Conservation (phyloP, 2,888 invertebrate species). For the Saturnia pavonia region DNA sequence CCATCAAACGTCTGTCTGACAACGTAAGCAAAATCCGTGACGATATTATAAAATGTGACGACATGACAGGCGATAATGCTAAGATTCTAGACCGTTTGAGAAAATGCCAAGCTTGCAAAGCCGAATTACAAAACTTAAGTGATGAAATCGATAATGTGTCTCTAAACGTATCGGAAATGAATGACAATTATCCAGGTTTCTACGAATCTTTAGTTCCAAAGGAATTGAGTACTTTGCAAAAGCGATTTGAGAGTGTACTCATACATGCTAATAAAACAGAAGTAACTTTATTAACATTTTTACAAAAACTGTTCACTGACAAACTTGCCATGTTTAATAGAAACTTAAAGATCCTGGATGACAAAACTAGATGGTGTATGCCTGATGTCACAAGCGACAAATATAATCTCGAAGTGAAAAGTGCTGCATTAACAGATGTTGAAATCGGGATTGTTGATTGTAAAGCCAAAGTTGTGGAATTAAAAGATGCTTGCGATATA, state of each 20-base stretch:
- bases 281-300: conserved; percentile 87
- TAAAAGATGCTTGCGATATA: conserved; percentile 87
- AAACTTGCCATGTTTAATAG: conserved; percentile 91
- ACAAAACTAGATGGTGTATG: conserved; percentile 95
- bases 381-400: conserved; percentile 94
- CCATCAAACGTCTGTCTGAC: conserved; percentile 87
- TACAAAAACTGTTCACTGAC: conserved; percentile 93
- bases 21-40: conserved; percentile 88
- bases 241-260: conserved; percentile 89
- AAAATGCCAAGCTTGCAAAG: conserved; percentile 87
- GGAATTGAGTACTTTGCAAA: conserved; percentile 91
- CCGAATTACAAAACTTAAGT: conserved; percentile 86
- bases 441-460: conserved; percentile 88
- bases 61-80: conserved; percentile 92
- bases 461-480: conserved; percentile 83
- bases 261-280: conserved; percentile 92
- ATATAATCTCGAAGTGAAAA: conserved; percentile 95
- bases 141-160: conserved; percentile 86
- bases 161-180: conserved; percentile 86
- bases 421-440: conserved; percentile 89
- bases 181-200: conserved; percentile 88
- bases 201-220: conserved; percentile 89
- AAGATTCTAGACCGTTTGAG: conserved; percentile 91
- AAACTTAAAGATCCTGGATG: conserved; percentile 89
- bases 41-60: conserved; percentile 93